phyloP scores from a whole-genome alignment of 2,797 vertebrate genomes.

The Podarcis lilfordi region DNA sequence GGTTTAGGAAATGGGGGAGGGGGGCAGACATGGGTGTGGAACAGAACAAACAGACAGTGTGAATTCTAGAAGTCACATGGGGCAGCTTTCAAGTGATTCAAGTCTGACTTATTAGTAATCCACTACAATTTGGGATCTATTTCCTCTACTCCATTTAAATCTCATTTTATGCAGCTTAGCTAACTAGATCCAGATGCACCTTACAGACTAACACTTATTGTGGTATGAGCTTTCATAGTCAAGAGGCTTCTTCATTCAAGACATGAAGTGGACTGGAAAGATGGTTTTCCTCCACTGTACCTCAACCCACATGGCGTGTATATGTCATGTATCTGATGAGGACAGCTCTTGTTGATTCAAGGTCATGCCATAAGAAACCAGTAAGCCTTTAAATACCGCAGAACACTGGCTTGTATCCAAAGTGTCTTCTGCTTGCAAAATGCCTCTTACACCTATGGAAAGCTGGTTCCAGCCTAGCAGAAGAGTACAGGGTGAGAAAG shows the following conservation, averaged over 20 bases:
- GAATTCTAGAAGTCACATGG: background rate
- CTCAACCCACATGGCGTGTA: background rate
- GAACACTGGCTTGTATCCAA: background rate
- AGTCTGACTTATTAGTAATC: slow-evolving; percentile 13
- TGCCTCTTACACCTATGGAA: background rate
- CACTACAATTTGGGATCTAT: slow-evolving; percentile 2
- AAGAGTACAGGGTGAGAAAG: background rate
- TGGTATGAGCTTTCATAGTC: slow-evolving; percentile 6
- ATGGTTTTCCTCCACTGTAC: background rate
- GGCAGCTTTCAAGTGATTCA: background rate
- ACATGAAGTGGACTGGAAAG: slow-evolving; percentile 7
- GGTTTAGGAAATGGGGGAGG: background rate
- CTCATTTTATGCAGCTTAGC: slow-evolving; percentile 4
- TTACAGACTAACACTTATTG: slow-evolving; percentile 14
- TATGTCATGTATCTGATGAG: background rate
- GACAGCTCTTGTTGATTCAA: background rate
- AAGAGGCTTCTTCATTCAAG: slow-evolving; percentile 25
- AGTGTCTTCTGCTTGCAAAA: background rate
- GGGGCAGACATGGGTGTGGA: background rate
- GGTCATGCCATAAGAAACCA: background rate
- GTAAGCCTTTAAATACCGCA: slow-evolving; percentile 7
- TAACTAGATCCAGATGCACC: slow-evolving; percentile 48
- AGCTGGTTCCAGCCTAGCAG: background rate
- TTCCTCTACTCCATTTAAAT: slow-evolving; percentile 17
- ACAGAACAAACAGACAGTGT: slow-evolving; percentile 2